Evolutionary conservation across 2,797 vertebrate species (phyloP), one percentile per base, ranked within the genome.

Genomic region (Etheostoma nigrum): DNA sequence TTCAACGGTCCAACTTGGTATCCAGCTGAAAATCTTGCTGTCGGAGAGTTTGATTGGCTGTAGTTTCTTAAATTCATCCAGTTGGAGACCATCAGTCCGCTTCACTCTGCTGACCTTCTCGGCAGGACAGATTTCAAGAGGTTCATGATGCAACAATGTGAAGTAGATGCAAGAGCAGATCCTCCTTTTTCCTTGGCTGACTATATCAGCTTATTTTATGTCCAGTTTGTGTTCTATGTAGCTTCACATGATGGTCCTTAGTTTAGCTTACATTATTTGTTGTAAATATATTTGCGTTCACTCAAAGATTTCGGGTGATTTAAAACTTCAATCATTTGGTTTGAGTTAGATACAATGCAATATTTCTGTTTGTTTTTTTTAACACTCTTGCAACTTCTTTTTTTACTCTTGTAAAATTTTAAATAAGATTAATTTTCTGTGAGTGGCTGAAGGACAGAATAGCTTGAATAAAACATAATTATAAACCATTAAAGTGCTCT

Each of bases 91-190:
- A 55, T 67, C 9, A 2, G 14, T 16, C 23, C 21, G 40, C 23
- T 9, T 68, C 60, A 10, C 53, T 53, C n/a, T 44, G 27, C 36
- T n/a, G 19, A 62, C 47, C 44, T 33, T 48, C 19, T 62, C 44
- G 14, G 67, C 8, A 65, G 14, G 42, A 18, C 66, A 27, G 25
- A 72, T 57, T 72, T 60, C 21, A 65, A 65, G 18, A 74, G 42
- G 52, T 59, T 70, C 15, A 58, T 87, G 71, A 82, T 70, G 68
- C 78, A 86, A 90, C 65, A 61, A n/a, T 19, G 12, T 67, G 65
- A 75, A 75, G 72, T 3, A 30, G 44, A 67, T 72, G 57, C 64
- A 55, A 62, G 36, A 57, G 70, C 27, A 75, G 40, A 75, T 76
- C 52, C 15, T 0, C 52, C 30, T 27, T 68, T 69, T 79, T 60